Base-by-base conservation (phyloP, 2,888 invertebrate species). In the Cheilosia urbana region DNA sequence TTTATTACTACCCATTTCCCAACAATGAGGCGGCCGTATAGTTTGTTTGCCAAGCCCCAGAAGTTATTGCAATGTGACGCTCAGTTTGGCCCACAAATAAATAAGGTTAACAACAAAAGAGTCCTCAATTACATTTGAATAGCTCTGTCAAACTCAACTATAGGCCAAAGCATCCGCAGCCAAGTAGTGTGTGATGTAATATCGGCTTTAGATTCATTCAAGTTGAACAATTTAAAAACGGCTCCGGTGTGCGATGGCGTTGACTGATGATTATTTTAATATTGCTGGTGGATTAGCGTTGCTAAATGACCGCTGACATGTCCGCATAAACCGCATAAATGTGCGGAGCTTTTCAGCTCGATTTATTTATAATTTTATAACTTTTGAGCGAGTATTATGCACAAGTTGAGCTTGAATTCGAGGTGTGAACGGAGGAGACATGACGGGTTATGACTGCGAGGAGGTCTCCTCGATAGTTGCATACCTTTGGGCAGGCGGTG, bases 151-250 rank as follows among this genome's bases (percentile, higher is more conserved):
- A 63, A 57, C 49, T 73, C 42, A 60, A 60, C 60, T 19, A 55
- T 40, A 69, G 49, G 30, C 45, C 63, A 42, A 84, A 75, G 69
- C 84, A 84, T 79, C 79, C 69, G 24, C 21, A 60, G 80, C 85
- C 85, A 85, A 85, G 60, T 85, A 30, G 13, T 37, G 13, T 57
- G 37, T 85, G 85, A 81, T 77, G 85, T 72, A 85, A 85, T 66
- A 65, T 62, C 19, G 60, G 62, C 68, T 62, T 77, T 34, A 77
- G 68, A 68, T 62, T 62, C 60, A 68, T 68, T 77, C 53, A 68
- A 69, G 63, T 69, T 49, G 63, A 63, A 63, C n/a, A 42, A 62
- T 51, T 76, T 55, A 58, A 58, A 69, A 49, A 19, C 30, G 49
- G 17, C 45, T n/a, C n/a, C 49, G 15, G 2, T 24, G 24, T 9